Conservation (phyloP, 2,113 vertebrate genomes). For the Raja brachyura region DNA sequence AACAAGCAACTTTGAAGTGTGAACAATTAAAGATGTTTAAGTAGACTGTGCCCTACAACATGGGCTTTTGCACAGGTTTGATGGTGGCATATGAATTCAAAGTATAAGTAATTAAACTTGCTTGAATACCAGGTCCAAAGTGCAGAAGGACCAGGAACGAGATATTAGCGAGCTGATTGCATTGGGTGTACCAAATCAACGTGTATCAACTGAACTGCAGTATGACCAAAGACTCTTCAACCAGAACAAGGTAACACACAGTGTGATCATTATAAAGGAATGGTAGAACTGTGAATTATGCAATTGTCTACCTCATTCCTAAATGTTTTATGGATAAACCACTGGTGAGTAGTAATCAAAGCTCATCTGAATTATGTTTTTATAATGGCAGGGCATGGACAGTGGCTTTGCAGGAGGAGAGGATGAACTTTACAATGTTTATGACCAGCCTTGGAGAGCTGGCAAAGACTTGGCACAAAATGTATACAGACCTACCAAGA, state of each 20-base stretch:
- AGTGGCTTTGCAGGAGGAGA: slow-evolving; percentile 93
- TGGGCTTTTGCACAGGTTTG: neutral
- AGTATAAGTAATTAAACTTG: slow-evolving; percentile 35
- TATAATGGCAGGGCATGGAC: slow-evolving; percentile 78
- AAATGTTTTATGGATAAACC: neutral
- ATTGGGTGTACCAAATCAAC: slow-evolving; percentile 82
- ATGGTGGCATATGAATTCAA: neutral
- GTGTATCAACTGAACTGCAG: slow-evolving; percentile 76
- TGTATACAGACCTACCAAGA: slow-evolving; percentile 92
- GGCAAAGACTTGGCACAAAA: slow-evolving; percentile 86
- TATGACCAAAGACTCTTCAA: slow-evolving; percentile 97
- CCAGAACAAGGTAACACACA: slow-evolving; percentile 74
- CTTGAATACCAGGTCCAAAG: slow-evolving; percentile 71
- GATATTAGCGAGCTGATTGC: slow-evolving; percentile 95
- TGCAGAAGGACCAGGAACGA: slow-evolving; percentile 92
- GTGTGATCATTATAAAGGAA: neutral
- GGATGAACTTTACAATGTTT: slow-evolving; percentile 91
- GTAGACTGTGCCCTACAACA: slow-evolving; percentile 39
- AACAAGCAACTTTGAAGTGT: no score
- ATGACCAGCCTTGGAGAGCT: slow-evolving; percentile 85
- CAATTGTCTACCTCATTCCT: neutral
- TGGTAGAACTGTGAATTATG: neutral
- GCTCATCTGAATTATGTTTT: neutral
- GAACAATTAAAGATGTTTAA: no score
- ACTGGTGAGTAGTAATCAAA: neutral